Base-by-base conservation (phyloP, 2,113 vertebrate species). In the Forbesichthys agassizii region DNA sequence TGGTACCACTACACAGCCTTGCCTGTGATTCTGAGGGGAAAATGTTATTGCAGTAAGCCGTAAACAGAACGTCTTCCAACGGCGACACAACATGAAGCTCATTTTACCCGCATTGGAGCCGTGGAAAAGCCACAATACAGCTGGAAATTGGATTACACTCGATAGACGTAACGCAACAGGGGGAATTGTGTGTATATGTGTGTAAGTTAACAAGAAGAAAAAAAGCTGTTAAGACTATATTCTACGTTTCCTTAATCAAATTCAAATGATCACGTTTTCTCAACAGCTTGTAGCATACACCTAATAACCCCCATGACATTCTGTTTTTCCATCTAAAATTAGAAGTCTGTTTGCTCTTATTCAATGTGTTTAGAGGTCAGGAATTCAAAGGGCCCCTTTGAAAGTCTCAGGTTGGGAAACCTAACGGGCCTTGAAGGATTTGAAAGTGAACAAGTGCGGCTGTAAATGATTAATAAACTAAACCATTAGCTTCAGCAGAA, bases 21-120 rank as follows among this genome's bases (percentile, higher is more conserved):
- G 89, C 79, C 88, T 91, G 85, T 92, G 82, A 90, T 86, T 86
- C 87, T 79, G 72, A 78, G 75, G 77, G 83, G 84, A 68, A 86
- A 86, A 90, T 88, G 83, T 92, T 88, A 89, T 91, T 86, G 54
- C 86, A 85, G 85, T 77, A 33, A 66, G 58, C 75, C 4, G 76
- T 86, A 84, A 89, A 89, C 86, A 87, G 79, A 84, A 86, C 85
- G 75, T 3, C 66, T 89, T 91, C 87, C 84, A 86, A 81, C 33
- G 56, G 81, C 69, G 79, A 78, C 67, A 83, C 86, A 78, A 85
- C 84, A 90, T 80, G 82, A 66, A 71, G 75, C 70, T 78, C 78
- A 82, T 74, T 78, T 66, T 85, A 69, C 62, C 66, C 20, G n/a
- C 5, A 57, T 1, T 1, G 53, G 69, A 48, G 64, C 52, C 11